These are phyloP conservation scores for Lagopus leucura DNA, from an alignment of 2,113 vertebrate genomes.

Conservation along the genomic window DNA sequence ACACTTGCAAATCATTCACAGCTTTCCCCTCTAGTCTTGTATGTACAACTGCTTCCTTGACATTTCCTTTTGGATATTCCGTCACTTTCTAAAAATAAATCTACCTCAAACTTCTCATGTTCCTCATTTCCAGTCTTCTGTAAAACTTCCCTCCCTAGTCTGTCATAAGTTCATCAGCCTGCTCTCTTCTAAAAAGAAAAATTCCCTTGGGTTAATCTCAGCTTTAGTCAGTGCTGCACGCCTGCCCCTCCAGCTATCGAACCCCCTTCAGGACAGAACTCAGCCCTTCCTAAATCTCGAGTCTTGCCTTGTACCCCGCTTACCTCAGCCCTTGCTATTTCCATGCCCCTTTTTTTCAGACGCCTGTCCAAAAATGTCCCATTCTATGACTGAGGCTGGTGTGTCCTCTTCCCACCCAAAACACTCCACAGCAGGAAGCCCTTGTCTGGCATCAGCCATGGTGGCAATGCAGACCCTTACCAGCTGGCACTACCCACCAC, in stretches of 20 bases:
- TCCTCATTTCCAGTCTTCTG: neutral
- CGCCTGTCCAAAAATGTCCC: neutral
- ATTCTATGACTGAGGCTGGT: neutral
- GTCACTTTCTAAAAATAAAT: constrained; percentile 24
- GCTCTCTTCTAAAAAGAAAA: neutral
- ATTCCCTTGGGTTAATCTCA: neutral
- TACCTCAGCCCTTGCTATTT: neutral
- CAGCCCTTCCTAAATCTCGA: neutral
- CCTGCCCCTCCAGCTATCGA: neutral
- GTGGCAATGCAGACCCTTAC: neutral
- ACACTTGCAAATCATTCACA: constrained; percentile 14
- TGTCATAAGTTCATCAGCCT: neutral
- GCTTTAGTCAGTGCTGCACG: neutral
- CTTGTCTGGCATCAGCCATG: neutral
- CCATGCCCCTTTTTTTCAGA: neutral
- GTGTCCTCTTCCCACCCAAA: neutral
- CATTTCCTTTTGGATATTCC: constrained; percentile 26
- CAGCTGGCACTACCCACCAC: neutral
- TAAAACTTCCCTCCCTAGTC: neutral
- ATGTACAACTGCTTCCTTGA: neutral
- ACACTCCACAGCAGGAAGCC: neutral
- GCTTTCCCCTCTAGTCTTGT: neutral
- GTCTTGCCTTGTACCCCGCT: neutral
- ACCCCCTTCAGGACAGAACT: neutral
- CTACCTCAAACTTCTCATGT: neutral